A percentile compares a stretch with the other conserved stretches of the same genome.
These are phyloP conservation scores for Mus spicilegus DNA, from an alignment of 2,113 vertebrate species.

Conservation along the genomic window DNA sequence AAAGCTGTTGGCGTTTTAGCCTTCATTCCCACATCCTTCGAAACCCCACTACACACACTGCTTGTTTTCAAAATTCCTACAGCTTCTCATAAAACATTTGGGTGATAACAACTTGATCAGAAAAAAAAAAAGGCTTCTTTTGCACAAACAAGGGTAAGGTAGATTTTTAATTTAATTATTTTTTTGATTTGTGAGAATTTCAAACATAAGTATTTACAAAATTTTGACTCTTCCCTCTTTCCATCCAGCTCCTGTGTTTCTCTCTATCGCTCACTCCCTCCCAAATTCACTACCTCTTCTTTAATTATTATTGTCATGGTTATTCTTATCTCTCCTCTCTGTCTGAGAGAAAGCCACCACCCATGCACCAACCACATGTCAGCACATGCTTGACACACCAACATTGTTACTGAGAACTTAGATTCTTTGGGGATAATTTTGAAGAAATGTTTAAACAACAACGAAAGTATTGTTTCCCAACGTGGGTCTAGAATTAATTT, in stretches of 20 bases:
- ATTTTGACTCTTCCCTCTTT: neutral
- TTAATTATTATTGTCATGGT: neutral
- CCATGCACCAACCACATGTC: accelerated
- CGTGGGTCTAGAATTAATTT: neutral
- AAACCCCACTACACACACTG: neutral
- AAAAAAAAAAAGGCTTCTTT: neutral
- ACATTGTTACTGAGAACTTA: neutral
- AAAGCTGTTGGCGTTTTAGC: neutral
- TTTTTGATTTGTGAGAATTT: neutral
- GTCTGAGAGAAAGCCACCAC: neutral
- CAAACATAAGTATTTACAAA: neutral
- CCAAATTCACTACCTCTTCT: neutral
- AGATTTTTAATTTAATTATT: neutral
- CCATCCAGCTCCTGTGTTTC: neutral
- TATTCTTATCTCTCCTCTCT: neutral
- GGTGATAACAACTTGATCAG: neutral
- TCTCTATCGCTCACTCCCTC: neutral
- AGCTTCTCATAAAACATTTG: neutral
- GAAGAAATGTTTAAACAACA: neutral
- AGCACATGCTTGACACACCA: neutral
- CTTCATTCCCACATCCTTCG: neutral
- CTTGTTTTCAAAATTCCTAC: neutral
- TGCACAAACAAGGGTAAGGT: neutral
- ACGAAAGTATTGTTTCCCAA: neutral
- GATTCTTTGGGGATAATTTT: neutral